Conservation (phyloP, 2,113 vertebrate species). For the Spermophilus dauricus region DNA sequence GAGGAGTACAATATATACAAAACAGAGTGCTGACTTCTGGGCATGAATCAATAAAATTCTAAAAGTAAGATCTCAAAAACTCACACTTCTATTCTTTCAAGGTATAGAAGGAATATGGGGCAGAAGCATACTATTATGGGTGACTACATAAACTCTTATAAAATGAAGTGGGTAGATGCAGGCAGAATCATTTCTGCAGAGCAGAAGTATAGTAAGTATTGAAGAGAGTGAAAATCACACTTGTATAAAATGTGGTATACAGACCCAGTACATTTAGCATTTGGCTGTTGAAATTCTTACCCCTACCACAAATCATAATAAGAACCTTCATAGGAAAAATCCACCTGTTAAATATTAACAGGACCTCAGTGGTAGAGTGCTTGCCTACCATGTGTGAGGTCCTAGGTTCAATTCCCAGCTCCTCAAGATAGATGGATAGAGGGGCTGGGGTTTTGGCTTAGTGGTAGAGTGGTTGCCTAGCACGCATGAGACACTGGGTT, state of each 20-base stretch:
- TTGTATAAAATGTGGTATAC: background rate
- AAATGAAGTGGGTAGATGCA: background rate
- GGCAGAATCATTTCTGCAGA: background rate
- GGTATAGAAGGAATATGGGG: background rate
- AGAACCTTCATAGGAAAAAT: slow-evolving; percentile 14
- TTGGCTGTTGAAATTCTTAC: background rate
- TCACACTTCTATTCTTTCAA: background rate
- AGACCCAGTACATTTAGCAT: background rate
- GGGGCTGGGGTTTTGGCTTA: too few relatives aligned
- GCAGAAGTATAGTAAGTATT: background rate
- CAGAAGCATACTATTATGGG: background rate
- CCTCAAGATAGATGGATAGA: background rate
- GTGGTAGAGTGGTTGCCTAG: too few relatives aligned
- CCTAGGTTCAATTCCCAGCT: background rate
- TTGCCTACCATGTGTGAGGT: background rate
- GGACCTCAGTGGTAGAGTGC: background rate
- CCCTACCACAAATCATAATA: background rate
- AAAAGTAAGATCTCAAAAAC: background rate
- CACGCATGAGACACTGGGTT: too few relatives aligned
- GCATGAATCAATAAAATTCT: background rate
- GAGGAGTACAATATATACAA: background rate
- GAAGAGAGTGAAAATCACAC: background rate
- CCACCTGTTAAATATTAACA: background rate
- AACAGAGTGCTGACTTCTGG: background rate
- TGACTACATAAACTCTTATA: background rate